Base-by-base conservation (phyloP, 2,888 invertebrate species). In the Drosophila affinis region DNA sequence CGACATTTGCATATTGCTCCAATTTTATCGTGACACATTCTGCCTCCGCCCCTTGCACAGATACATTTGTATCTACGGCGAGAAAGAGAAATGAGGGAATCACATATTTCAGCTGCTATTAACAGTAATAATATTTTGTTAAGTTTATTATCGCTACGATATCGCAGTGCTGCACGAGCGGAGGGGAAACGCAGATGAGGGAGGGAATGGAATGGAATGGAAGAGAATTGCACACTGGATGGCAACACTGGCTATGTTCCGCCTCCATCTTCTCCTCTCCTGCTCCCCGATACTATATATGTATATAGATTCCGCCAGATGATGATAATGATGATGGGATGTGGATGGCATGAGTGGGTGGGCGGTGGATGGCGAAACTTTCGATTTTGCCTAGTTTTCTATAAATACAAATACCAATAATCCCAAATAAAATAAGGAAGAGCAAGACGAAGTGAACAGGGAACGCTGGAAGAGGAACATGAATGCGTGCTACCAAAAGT, bases 1-100 rank as follows among this genome's bases (percentile, higher is more conserved):
- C 72, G 74, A 61, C 74, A 57, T 74, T 82, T 77, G 73, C 80
- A 82, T 79, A 82, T 80, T 82, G 80, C 80, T 77, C 80, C 83
- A 82, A 73, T 80, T 80, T 80, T 77, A 75, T 79, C 75, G 65
- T 64, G 57, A 46, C 58, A 64, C 67, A 69, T 62, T 62, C 76
- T 18, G 52, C 34, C 44, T 44, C 46, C 63, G 60, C 51, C 67
- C 61, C 46, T 60, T 62, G 34, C 72, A 78, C 63, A 60, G 34
- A 12, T 32, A 29, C 52, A 53, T 45, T 12, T 52, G 47, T 29
- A 29, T 47, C 49, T 44, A 7, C 39, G 7, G 39, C 14, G 39
- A 47, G 48, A 21, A n/a, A 51, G 60, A 52, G 63, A 55, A 52
- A 58, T 55, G 56, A 53, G 46, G 60, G 58, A 72, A 63, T 62